Conservation (phyloP, 1,140 invertebrate species). For the Pseudoatta argentina region DNA sequence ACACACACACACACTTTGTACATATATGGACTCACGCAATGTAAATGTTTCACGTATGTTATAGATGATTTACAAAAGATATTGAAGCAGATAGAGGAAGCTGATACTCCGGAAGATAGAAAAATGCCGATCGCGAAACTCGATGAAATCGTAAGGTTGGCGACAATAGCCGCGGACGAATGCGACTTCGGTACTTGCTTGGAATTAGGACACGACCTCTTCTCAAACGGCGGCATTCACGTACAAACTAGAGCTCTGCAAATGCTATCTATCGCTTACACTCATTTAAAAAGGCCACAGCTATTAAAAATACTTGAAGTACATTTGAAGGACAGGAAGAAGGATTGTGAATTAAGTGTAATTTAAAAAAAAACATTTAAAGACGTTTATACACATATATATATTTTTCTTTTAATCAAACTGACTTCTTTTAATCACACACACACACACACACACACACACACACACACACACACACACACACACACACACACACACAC, state of each 20-base stretch:
- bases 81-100: slow-evolving; percentile 89
- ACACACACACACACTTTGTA: not conserved
- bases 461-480: too few species aligned
- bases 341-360: slow-evolving; percentile 83
- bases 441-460: too few species aligned
- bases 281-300: slow-evolving; percentile 90
- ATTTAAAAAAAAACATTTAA: slow-evolving; percentile 59
- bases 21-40: not conserved
- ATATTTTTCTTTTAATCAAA: too few species aligned
- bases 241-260: slow-evolving; percentile 90
- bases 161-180: slow-evolving; percentile 96
- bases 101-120: slow-evolving; percentile 88
- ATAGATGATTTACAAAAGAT: slow-evolving; percentile 91
- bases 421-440: too few species aligned
- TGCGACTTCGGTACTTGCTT: slow-evolving; percentile 97
- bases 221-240: slow-evolving; percentile 90
- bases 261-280: slow-evolving; percentile 92
- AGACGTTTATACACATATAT: too few species aligned
- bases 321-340: slow-evolving; percentile 89
- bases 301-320: slow-evolving; percentile 92
- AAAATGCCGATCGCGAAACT: slow-evolving; percentile 88
- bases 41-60: slow-evolving; percentile 63
- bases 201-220: slow-evolving; percentile 95
- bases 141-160: slow-evolving; percentile 92
- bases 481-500: too few species aligned